Evolutionary conservation across 2,888 invertebrate genomes (phyloP), one percentile per base, ranked within the genome.

Genomic region (Scotopteryx bipunctaria): DNA sequence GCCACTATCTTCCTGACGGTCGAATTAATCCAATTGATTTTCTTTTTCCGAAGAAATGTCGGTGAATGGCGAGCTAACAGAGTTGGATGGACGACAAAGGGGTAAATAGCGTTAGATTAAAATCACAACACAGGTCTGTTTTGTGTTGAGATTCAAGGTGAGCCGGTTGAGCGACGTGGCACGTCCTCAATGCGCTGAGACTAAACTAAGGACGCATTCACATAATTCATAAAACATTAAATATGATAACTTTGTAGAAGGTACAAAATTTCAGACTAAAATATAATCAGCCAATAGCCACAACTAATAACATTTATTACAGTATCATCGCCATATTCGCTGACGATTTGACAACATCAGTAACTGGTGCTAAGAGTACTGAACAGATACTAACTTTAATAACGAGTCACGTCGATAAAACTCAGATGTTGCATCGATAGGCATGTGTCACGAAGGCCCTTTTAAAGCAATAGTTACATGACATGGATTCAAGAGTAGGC

Each of bases 121-220:
- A 59, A 59, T 61, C 59, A 63, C 52, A 68, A 67, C 67, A 77
- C 75, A 75, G 74, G 74, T 72, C 75, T 78, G 72, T 72, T 73
- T 69, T 69, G 70, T 71, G 71, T 71, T 66, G 76, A 76, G 73
- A 76, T 80, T 83, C 88, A 89, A 89, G 88, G 88, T 87, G 81
- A 89, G 65, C 88, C 61, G 66, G 86, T 87, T 69, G 25, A 46
- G 59, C 63, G 63, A 63, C 62, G 56, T 55, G 57, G 61, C 67
- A 59, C 61, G 66, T 72, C 67, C 64, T 72, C 67, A 65, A 55
- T 63, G 59, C 57, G 35, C 41, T 42, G 58, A 58, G 43, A 61
- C 42, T 33, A 45, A 56, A 48, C 53, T 58, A 48, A 59, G 42
- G 60, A 61, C 55, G 60, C 58, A 45, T 55, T 43, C 56, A 59